Evolutionary conservation across 2,113 vertebrate genomes (phyloP).

Genomic region (Trogon surrucura): DNA sequence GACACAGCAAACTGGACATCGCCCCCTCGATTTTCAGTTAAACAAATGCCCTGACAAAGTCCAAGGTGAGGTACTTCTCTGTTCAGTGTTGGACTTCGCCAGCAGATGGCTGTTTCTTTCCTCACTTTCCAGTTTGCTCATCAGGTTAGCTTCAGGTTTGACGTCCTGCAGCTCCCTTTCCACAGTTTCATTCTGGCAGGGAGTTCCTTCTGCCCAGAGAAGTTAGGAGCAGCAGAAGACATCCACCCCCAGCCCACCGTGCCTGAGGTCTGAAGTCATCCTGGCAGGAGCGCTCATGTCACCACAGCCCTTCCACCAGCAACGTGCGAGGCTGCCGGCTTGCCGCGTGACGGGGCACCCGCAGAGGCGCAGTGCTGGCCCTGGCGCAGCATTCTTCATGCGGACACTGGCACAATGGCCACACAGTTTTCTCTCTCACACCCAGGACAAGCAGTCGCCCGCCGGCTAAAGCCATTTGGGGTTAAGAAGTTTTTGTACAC

Average conservation of each 20-base stretch:
- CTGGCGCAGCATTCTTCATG: accelerated
- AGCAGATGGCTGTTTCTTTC: not conserved
- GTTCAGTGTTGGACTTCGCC: not conserved
- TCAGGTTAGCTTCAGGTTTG: not conserved
- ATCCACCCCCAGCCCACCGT: accelerated
- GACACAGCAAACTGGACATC: not conserved
- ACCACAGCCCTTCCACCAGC: accelerated
- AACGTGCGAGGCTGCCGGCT: accelerated
- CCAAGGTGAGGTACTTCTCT: not conserved
- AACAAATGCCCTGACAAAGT: conserved; percentile 7
- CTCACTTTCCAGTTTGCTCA: not conserved
- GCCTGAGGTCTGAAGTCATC: not conserved
- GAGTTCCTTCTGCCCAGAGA: not conserved
- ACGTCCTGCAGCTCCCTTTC: accelerated
- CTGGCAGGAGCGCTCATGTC: accelerated
- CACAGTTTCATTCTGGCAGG: too few species aligned
- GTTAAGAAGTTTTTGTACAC: conserved; percentile 91
- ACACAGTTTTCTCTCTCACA: not conserved
- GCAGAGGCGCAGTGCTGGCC: not conserved
- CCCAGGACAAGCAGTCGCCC: conserved; percentile 89
- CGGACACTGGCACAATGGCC: accelerated
- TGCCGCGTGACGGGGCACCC: accelerated
- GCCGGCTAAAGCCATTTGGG: conserved; percentile 91
- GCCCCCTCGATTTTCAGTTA: not conserved
- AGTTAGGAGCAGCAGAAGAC: not conserved